These are phyloP conservation scores for Epinephelus moara DNA, from an alignment of 2,113 vertebrate species.

Conservation along the genomic window DNA sequence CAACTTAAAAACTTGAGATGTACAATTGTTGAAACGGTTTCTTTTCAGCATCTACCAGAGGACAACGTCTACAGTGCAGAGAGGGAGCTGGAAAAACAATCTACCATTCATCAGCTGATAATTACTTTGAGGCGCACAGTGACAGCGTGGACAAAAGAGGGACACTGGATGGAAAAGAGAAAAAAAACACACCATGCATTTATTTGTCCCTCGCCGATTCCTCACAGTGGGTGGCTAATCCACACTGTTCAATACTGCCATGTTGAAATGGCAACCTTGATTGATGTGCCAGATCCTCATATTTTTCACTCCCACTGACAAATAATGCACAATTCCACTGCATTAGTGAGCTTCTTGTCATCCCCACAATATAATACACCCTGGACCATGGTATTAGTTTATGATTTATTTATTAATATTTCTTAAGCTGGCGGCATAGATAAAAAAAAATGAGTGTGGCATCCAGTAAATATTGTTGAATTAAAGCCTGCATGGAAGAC, in stretches of 20 bases:
- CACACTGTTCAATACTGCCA: slow-evolving; percentile 60
- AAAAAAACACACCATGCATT: slow-evolving; percentile 39
- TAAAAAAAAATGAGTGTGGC: slow-evolving; percentile 62
- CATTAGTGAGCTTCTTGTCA: slow-evolving; percentile 73
- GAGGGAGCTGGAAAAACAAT: slow-evolving; percentile 29
- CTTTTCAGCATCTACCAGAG: slow-evolving; percentile 2
- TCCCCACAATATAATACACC: slow-evolving; percentile 63
- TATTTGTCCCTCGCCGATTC: slow-evolving; percentile 68
- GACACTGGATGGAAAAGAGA: slow-evolving; percentile 27
- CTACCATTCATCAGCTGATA: slow-evolving; percentile 66
- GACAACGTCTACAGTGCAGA: not conserved
- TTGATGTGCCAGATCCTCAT: slow-evolving; percentile 67
- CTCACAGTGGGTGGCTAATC: slow-evolving; percentile 81
- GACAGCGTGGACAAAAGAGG: slow-evolving; percentile 65
- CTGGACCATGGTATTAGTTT: slow-evolving; percentile 67
- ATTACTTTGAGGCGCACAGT: slow-evolving; percentile 60
- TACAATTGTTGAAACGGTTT: not conserved
- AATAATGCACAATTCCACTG: slow-evolving; percentile 75
- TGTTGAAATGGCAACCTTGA: slow-evolving; percentile 76
- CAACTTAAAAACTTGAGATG: not conserved
- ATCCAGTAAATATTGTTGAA: slow-evolving; percentile 73
- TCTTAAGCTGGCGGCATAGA: slow-evolving; percentile 69
- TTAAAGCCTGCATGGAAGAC: slow-evolving; percentile 61
- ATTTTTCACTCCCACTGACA: slow-evolving; percentile 71
- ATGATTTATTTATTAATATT: slow-evolving; percentile 80